Conservation (phyloP, 1,140 invertebrate species). For the Temnothorax curvispinosus region DNA sequence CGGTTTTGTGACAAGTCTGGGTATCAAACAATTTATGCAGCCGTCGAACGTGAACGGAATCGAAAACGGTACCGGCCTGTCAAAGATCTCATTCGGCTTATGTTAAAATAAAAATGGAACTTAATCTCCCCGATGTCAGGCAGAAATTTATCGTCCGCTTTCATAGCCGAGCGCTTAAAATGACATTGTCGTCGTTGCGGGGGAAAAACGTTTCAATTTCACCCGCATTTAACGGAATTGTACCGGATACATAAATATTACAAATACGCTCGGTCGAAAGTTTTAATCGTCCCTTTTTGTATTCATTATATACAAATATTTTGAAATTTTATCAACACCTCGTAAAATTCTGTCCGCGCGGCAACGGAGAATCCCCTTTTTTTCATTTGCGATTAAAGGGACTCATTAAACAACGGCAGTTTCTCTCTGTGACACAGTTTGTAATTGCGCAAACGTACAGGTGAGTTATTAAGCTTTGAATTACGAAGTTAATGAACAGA, state of each 20-base stretch:
- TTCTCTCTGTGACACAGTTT: background rate
- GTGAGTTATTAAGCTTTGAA: constrained; percentile 43
- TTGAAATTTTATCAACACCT: background rate
- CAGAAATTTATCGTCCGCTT: constrained; percentile 52
- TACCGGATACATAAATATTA: constrained; percentile 4
- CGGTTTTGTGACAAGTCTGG: constrained; percentile 60
- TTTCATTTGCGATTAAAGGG: constrained; percentile 15
- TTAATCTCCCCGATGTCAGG: constrained; percentile 38
- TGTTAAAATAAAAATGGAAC: constrained; percentile 51
- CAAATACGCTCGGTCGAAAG: background rate
- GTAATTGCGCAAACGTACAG: constrained; percentile 6
- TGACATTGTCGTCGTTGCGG: constrained; percentile 44
- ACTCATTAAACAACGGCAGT: background rate
- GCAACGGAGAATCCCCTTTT: background rate
- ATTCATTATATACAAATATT: background rate
- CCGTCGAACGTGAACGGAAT: constrained; percentile 45
- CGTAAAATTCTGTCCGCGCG: background rate
- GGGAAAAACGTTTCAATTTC: constrained; percentile 5
- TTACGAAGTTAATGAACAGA: constrained; percentile 52
- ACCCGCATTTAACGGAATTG: constrained; percentile 12
- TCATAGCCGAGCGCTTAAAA: background rate
- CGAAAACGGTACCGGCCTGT: constrained; percentile 12
- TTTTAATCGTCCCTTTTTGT: constrained; percentile 4
- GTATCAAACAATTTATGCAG: constrained; percentile 57
- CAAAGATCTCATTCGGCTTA: constrained; percentile 59